Evolutionary conservation across 2,113 vertebrate species (phyloP), one percentile per base, ranked within the genome.

Genomic region (Pristiophorus japonicus): DNA sequence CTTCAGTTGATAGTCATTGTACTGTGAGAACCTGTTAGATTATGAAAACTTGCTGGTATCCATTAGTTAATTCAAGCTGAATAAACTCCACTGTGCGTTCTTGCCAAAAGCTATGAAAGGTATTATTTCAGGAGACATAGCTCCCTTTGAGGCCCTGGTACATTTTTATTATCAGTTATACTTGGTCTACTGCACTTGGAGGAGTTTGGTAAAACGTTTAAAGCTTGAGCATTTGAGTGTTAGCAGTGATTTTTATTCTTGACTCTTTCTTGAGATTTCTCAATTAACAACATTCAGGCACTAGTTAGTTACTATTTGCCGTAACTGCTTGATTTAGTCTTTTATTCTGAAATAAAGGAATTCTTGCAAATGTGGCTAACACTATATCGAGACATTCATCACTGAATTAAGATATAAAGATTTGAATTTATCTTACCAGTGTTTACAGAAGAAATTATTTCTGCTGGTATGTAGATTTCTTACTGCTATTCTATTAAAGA

Each of bases 21-120:
- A 87, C 11, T 84, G 81, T 75, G 70, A 84, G n/a, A 87, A 18
- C 47, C 47, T 87, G 18, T 24, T 51, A 87, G 27, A 45, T 51
- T 87, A 96, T 96, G 95, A 96, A 96, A 95, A 95, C 14, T 94
- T 93, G 78, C 96, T 96, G 96, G 95, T 96, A 96, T 96, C 96
- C 96, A 96, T 97, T 97, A 97, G 96, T 96, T 96, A 96, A 96
- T 96, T 97, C 96, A 96, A 96, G 97, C 96, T 97, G 97, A 97
- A 97, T 97, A 97, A 97, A 96, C 96, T 96, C 96, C 95, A 87
- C 95, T 95, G 62, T 96, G 92, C 94, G 95, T 96, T 96, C 66
- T 67, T 96, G 97, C 96, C 96, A 97, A 96, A 96, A 92, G 94
- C 96, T 97, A 95, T 96, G 96, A 96, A 96, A 96, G 96, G 96